A percentile compares a stretch with the other conserved stretches of the same genome.
These are phyloP conservation scores for Punctoribates punctum DNA, from an alignment of 2,888 invertebrate genomes.

Conservation along the genomic window DNA sequence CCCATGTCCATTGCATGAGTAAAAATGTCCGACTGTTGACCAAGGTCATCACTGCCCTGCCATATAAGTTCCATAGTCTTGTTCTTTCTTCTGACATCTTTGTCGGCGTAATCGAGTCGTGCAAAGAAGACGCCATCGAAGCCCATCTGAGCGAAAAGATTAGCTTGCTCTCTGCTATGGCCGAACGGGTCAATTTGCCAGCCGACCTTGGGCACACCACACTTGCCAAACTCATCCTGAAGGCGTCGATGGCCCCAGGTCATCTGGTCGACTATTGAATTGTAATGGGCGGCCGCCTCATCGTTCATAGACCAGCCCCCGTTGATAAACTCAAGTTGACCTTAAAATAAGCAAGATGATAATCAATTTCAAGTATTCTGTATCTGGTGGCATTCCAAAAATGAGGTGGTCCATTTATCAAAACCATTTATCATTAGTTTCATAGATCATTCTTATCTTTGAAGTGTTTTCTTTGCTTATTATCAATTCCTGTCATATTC, in stretches of 20 bases:
- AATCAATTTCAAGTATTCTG: no score
- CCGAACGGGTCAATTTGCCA: conserved; percentile 77
- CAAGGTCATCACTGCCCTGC: conserved; percentile 63
- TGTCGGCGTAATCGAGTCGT: conserved; percentile 82
- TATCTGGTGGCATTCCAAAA: no score
- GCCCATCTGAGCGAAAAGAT: conserved; percentile 66
- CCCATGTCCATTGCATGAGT: conserved; percentile 66
- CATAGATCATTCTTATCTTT: not conserved
- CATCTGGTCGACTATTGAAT: conserved; percentile 59
- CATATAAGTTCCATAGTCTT: conserved; percentile 78
- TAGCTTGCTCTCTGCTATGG: conserved; percentile 80
- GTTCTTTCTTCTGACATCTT: conserved; percentile 59
- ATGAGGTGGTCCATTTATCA: no score
- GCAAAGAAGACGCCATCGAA: conserved; percentile 84
- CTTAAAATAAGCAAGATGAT: conserved; percentile 24
- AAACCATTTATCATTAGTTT: no score
- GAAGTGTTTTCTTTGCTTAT: no score
- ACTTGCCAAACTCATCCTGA: conserved; percentile 52
- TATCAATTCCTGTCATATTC: no score
- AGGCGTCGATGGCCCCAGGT: conserved; percentile 54
- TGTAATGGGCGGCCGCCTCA: conserved; percentile 59
- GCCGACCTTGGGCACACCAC: conserved; percentile 54
- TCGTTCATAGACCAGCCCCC: conserved; percentile 56
- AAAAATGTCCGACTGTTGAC: conserved; percentile 62
- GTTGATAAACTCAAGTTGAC: conserved; percentile 44